Evolutionary conservation across 2,113 vertebrate genomes (phyloP).

Genomic region (Pyrgilauda ruficollis): DNA sequence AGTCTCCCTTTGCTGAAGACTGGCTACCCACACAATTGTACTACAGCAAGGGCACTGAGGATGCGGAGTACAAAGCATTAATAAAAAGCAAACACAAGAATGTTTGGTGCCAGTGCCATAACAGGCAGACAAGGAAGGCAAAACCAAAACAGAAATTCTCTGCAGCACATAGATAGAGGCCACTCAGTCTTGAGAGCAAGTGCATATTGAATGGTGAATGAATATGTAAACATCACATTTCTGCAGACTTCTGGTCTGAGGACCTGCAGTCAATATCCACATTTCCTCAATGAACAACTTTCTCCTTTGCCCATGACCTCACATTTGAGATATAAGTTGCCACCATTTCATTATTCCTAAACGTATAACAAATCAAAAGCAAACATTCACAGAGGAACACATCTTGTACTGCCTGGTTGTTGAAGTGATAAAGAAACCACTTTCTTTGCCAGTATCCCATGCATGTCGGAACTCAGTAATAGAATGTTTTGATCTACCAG

Average conservation of each 20-base stretch:
- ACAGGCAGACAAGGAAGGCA: not conserved
- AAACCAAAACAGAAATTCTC: not conserved
- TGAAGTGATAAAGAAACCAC: conserved; percentile 21
- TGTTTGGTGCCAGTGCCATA: not conserved
- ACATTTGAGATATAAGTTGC: not conserved
- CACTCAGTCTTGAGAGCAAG: not conserved
- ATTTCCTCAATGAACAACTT: not conserved
- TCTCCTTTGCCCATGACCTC: not conserved
- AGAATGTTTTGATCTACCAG: conserved; percentile 2
- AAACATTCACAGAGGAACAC: conserved; percentile 4
- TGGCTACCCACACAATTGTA: not conserved
- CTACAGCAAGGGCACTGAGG: not conserved
- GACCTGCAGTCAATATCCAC: not conserved
- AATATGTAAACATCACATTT: not conserved
- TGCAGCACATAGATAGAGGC: not conserved
- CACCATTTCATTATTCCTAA: not conserved
- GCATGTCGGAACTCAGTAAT: conserved; percentile 37
- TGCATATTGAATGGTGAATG: not conserved
- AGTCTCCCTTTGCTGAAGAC: not conserved
- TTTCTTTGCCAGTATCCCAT: conserved; percentile 30
- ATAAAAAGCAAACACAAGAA: not conserved
- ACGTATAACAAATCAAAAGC: not conserved
- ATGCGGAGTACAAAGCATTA: not conserved
- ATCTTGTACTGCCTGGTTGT: not conserved
- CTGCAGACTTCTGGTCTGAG: not conserved